Evolutionary conservation across 2,113 vertebrate genomes (phyloP).

Genomic region (Aythya baeri): DNA sequence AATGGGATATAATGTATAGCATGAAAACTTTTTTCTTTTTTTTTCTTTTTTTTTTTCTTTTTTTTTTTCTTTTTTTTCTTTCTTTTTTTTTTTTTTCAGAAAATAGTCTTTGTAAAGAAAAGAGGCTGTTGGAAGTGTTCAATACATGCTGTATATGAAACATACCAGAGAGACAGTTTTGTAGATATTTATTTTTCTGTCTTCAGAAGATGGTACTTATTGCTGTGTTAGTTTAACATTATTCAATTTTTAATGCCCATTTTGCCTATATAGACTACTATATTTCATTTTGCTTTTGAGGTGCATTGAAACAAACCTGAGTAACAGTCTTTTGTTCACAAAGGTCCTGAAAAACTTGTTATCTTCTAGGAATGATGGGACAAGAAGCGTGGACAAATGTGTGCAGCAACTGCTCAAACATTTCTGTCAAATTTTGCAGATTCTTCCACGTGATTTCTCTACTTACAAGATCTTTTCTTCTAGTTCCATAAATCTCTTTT

Average conservation of each 20-base stretch:
- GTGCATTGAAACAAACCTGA: background rate
- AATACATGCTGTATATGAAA: background rate
- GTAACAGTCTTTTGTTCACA: background rate
- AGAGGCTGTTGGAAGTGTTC: background rate
- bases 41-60: background rate
- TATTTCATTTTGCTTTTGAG: background rate
- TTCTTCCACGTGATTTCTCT: background rate
- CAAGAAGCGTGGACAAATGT: background rate
- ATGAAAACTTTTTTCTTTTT: background rate
- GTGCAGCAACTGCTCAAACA: background rate
- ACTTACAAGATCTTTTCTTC: background rate
- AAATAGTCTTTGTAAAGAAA: background rate
- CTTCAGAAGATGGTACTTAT: background rate
- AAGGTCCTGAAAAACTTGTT: background rate
- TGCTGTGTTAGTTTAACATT: background rate
- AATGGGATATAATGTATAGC: background rate
- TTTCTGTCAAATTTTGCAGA: background rate
- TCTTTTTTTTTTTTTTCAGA: background rate
- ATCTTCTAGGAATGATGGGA: background rate
- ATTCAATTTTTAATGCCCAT: background rate
- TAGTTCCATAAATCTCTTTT: background rate
- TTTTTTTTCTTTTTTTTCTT: background rate
- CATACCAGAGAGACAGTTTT: background rate
- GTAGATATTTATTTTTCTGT: background rate
- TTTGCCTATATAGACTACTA: background rate